Evolutionary conservation across 2,888 invertebrate genomes (phyloP).

Genomic region (Volucella zonaria): DNA sequence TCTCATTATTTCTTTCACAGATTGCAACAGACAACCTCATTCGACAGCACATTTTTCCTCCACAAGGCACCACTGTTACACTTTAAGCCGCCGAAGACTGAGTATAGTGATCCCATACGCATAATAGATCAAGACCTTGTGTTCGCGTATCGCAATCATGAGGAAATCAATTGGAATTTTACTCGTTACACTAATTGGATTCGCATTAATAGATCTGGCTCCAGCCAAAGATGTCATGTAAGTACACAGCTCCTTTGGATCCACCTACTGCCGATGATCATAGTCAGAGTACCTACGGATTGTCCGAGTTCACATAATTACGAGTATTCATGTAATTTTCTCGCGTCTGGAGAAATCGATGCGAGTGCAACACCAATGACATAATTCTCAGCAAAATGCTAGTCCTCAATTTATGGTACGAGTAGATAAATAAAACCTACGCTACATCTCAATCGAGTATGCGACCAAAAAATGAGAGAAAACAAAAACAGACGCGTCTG

Average conservation of each 20-base stretch:
- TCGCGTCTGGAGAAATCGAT: not conserved
- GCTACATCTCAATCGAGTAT: not conserved
- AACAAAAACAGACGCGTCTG: not conserved
- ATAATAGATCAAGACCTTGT: constrained; percentile 36
- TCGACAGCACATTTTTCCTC: constrained; percentile 31
- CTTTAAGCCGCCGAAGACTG: constrained; percentile 58
- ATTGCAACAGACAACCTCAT: constrained; percentile 50
- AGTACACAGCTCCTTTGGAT: constrained; percentile 69
- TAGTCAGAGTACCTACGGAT: not conserved
- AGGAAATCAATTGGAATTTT: constrained; percentile 77
- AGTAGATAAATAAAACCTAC: not conserved
- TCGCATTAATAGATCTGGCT: constrained; percentile 76
- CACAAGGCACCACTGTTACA: constrained; percentile 42
- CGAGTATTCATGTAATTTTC: constrained; percentile 21
- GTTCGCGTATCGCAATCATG: constrained; percentile 71
- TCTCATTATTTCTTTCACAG: constrained; percentile 43
- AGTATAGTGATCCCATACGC: constrained; percentile 53
- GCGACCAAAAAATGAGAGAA: not conserved
- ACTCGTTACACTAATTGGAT: constrained; percentile 78
- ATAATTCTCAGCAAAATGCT: constrained; percentile 41
- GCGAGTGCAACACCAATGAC: constrained; percentile 17
- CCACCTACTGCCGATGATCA: not conserved
- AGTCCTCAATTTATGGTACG: constrained; percentile 16
- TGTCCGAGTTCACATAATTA: not conserved
- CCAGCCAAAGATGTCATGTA: constrained; percentile 78